Evolutionary conservation across 2,888 invertebrate species (phyloP).

Genomic region (Sinohyriopsis cumingii): DNA sequence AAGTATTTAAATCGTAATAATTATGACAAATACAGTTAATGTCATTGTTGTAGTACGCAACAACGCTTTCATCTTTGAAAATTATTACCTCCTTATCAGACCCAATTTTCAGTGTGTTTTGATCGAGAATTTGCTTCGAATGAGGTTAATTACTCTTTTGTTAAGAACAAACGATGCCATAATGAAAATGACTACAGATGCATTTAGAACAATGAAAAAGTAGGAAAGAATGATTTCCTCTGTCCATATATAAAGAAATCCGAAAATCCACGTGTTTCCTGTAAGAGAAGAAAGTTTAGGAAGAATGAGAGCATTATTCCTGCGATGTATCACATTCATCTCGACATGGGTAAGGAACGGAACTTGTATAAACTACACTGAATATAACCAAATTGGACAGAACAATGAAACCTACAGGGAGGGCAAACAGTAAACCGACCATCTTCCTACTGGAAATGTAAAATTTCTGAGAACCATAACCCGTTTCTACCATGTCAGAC

Average conservation of each 20-base stretch:
- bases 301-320: conserved; percentile 19
- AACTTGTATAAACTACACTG: conserved; percentile 5
- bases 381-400: conserved; percentile 20
- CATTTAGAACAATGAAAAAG: conserved; percentile 24
- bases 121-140: too few relatives aligned
- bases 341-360: conserved; percentile 1
- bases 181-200: conserved; percentile 22
- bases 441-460: conserved; percentile 18
- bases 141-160: not conserved
- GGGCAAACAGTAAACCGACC: conserved; percentile 17
- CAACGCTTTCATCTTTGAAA: too few relatives aligned
- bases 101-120: too few relatives aligned
- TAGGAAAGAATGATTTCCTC: conserved; percentile 16
- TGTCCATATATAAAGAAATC: conserved; percentile 24
- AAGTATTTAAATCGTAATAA: too few relatives aligned
- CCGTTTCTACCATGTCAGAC: conserved; percentile 8
- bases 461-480: conserved; percentile 20
- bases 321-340: conserved; percentile 18
- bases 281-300: conserved; percentile 24
- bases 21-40: too few relatives aligned
- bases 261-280: conserved; percentile 27
- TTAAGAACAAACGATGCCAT: conserved; percentile 21
- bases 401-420: conserved; percentile 14
- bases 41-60: too few relatives aligned
- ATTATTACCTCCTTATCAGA: too few relatives aligned